Percentiles rank a stretch among this genome's conserved stretches.
Evolutionary conservation across 2,888 invertebrate genomes (phyloP).

Genomic region (Pycnomerus fuliginosus): DNA sequence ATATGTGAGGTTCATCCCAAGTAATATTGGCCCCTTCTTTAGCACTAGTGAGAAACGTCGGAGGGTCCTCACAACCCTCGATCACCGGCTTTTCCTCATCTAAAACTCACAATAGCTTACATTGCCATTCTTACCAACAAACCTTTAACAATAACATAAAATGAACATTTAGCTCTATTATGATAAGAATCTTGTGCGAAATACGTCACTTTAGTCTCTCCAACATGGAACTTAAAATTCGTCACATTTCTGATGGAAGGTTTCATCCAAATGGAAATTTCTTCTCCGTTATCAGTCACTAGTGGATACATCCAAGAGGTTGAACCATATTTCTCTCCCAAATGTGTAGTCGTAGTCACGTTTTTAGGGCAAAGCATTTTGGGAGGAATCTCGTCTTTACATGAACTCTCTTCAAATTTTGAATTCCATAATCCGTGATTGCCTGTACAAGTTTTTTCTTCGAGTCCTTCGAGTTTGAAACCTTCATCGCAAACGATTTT

Average conservation of each 20-base stretch:
- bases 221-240: conserved; percentile 59
- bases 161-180: conserved; percentile 63
- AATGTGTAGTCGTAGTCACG: conserved; percentile 52
- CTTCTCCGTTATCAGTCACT: conserved; percentile 39
- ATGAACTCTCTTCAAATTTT: conserved; percentile 45
- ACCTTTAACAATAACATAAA: conserved; percentile 60
- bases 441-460: conserved; percentile 57
- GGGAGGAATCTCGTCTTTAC: conserved; percentile 61
- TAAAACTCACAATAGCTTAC: conserved; percentile 32
- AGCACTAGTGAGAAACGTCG: conserved; percentile 50
- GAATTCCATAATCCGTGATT: conserved; percentile 59
- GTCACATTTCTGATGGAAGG: conserved; percentile 56
- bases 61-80: conserved; percentile 62
- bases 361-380: conserved; percentile 59
- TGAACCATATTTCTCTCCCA: conserved; percentile 56
- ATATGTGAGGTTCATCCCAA: conserved; percentile 61
- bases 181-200: conserved; percentile 62
- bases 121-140: conserved; percentile 18
- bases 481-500: conserved; percentile 60
- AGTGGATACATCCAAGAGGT: conserved; percentile 56
- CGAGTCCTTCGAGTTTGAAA: conserved; percentile 59
- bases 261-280: conserved; percentile 55
- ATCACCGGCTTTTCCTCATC: conserved; percentile 60
- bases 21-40: conserved; percentile 52
- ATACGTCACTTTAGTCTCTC: conserved; percentile 60